Base-by-base conservation (phyloP, 2,888 invertebrate species). In the Drosophila neonasuta region DNA sequence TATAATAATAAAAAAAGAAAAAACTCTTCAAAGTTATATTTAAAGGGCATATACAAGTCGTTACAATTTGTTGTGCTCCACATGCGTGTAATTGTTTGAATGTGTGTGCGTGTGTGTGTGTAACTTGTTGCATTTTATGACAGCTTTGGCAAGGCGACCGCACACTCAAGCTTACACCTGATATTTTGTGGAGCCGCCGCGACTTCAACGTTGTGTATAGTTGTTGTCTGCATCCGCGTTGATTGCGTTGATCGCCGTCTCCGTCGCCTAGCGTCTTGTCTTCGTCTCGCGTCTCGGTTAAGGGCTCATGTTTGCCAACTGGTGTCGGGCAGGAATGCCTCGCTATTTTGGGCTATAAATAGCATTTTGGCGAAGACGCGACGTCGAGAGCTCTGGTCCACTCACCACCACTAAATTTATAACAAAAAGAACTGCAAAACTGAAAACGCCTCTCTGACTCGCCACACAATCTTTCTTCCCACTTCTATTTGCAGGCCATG, bases 401-500 rank as follows among this genome's bases (percentile, higher is more conserved):
- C 36, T 72, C 67, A 58, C 51, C 13, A 41, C 48, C 55, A 61
- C 57, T 64, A 51, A 66, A 68, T 63, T 67, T 60, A 62, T 65
- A 67, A 54, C 39, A 41, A 62, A 17, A n/a, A n/a, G 3, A 34
- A 32, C 24, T 24, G 20, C 20, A 30, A 30, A 30, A 30, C 30
- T 9, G 9, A 32, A 32, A 32, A 36, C 57, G 61, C 58, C 68
- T 61, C 68, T 61, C 67, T 68, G 50, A 36, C 36, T 32, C 32
- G 32, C 32, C 24, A 24, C 24, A 6, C 24, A 10, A 9, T 36
- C 36, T 36, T n/a, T 24, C 24, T 24, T 5, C 24, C 36, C 36
- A 36, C 36, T 36, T 59, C 57, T 68, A 45, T 13, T 75, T 79
- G 55, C 79, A 79, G 84, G 65, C 62, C 54, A 68, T 86, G 85